These are phyloP conservation scores for Lamprologus speciosus DNA, from an alignment of 2,113 vertebrate genomes.

Conservation along the genomic window DNA sequence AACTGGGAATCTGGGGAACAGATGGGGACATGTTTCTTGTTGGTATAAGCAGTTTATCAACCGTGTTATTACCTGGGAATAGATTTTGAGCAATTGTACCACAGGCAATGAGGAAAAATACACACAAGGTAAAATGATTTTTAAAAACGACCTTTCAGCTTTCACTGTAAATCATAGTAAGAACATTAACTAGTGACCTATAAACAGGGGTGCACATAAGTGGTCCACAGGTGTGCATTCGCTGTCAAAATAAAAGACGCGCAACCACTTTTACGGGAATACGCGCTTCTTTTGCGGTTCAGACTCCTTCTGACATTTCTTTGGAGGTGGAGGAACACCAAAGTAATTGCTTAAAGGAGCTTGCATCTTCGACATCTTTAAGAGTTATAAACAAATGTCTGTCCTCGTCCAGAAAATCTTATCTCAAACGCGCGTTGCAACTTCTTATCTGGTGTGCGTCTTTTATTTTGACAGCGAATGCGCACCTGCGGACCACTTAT, in stretches of 20 bases:
- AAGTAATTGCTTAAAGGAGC: not conserved
- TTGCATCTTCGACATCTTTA: accelerated
- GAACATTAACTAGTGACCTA: not conserved
- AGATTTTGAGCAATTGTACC: not conserved
- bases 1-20: not conserved
- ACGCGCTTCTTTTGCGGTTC: accelerated
- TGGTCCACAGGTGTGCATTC: not conserved
- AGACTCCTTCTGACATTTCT: not conserved
- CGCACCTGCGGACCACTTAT: not conserved
- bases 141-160: not conserved
- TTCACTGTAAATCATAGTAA: not conserved
- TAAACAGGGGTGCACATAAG: not conserved
- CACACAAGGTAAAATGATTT: not conserved
- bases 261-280: accelerated
- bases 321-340: not conserved
- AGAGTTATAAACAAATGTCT: not conserved
- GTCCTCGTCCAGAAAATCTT: not conserved
- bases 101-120: not conserved
- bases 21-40: not conserved
- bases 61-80: not conserved
- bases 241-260: accelerated
- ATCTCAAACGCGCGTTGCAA: accelerated
- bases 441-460: accelerated
- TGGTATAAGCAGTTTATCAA: not conserved
- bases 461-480: accelerated